Evolutionary conservation across 2,113 vertebrate genomes (phyloP).

Genomic region (Chunga burmeisteri): DNA sequence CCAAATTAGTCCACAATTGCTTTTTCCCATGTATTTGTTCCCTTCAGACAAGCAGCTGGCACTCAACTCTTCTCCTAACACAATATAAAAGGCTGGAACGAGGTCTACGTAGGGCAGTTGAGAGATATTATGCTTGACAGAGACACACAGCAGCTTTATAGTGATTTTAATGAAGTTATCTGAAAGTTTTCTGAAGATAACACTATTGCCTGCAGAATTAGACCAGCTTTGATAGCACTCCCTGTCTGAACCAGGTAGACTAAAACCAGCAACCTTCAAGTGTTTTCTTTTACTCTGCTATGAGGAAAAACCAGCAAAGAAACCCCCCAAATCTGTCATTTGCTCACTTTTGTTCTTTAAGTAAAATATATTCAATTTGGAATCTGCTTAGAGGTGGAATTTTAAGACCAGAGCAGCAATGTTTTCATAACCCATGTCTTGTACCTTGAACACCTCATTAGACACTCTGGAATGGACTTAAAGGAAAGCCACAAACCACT

Average conservation of each 20-base stretch:
- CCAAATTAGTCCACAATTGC: not conserved
- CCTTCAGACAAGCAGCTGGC: not conserved
- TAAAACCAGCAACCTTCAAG: not conserved
- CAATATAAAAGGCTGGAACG: not conserved
- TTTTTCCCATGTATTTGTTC: not conserved
- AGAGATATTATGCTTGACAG: not conserved
- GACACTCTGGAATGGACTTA: not conserved
- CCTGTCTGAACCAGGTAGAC: not conserved
- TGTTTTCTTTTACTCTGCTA: not conserved
- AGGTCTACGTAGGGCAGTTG: not conserved
- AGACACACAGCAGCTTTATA: not conserved
- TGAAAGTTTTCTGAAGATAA: not conserved
- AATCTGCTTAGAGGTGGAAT: not conserved
- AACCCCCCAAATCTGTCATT: not conserved
- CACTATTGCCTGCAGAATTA: not conserved
- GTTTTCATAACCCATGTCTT: not conserved
- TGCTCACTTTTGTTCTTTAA: not conserved
- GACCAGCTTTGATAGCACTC: not conserved
- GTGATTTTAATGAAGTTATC: not conserved
- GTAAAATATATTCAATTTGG: not conserved
- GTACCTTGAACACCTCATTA: not conserved
- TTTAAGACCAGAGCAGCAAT: not conserved
- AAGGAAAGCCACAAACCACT: constrained; percentile 5
- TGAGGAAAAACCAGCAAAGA: not conserved
- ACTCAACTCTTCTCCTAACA: not conserved